Percentiles rank a stretch among this genome's conserved stretches.
phyloP scores from a whole-genome alignment of 2,113 vertebrate genomes.

The Oryzias curvinotus region DNA sequence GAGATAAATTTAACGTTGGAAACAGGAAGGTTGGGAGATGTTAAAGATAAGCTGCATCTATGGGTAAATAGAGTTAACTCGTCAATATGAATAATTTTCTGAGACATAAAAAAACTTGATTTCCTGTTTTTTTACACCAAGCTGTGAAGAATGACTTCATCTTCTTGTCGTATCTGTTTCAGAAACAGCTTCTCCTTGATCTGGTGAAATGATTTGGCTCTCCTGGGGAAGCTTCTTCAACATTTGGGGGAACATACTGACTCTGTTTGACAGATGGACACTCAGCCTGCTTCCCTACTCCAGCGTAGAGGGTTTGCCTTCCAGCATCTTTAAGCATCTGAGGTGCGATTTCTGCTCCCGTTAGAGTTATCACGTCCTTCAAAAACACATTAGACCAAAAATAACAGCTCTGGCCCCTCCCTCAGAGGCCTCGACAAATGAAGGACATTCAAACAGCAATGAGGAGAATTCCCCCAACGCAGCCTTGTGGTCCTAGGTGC shows the following conservation, averaged over 20 bases:
- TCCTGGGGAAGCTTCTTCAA: not conserved
- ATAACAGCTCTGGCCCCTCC: conserved; percentile 35
- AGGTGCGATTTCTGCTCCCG: not conserved
- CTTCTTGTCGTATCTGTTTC: not conserved
- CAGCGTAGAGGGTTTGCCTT: not conserved
- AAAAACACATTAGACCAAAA: conserved; percentile 37
- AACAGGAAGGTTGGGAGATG: conserved; percentile 8
- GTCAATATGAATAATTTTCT: not conserved
- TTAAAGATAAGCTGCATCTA: not conserved
- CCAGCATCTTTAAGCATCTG: not conserved
- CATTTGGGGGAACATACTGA: not conserved
- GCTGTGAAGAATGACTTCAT: not conserved
- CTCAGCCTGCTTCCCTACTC: not conserved
- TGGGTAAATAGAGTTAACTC: too few species aligned
- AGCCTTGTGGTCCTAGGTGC: conserved; percentile 5
- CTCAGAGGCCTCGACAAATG: conserved; percentile 24
- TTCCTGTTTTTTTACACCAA: not conserved
- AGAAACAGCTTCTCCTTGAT: not conserved
- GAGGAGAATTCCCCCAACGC: conserved; percentile 44
- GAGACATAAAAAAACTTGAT: not conserved
- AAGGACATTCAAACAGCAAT: conserved; percentile 46
- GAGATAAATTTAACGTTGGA: not conserved
- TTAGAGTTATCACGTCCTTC: conserved; percentile 39
- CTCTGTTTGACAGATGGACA: not conserved
- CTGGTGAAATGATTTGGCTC: not conserved